Conservation (phyloP, 1,140 invertebrate species). For the Diabrotica undecimpunctata region DNA sequence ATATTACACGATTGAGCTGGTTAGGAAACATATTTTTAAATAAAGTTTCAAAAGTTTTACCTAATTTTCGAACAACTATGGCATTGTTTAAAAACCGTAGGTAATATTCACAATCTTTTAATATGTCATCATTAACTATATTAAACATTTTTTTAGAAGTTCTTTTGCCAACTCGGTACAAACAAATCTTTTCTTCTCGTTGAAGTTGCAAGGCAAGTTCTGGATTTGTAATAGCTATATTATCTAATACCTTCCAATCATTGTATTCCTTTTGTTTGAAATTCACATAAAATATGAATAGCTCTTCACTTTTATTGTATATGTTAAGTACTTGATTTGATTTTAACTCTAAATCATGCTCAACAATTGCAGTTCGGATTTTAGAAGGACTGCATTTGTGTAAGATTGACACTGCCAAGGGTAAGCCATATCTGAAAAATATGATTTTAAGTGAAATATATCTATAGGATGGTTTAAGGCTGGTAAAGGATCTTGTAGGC, state of each 20-base stretch:
- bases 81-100: conserved; percentile 3
- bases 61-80: conserved; percentile 10
- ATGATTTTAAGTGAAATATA: neutral
- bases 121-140: conserved; percentile 15
- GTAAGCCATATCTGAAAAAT: conserved; percentile 19
- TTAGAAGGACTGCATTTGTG: conserved; percentile 17
- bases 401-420: conserved; percentile 13
- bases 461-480: too few relatives aligned
- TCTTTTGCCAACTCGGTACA: conserved; percentile 11
- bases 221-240: conserved; percentile 16
- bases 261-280: neutral
- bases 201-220: conserved; percentile 5
- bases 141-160: conserved; percentile 17
- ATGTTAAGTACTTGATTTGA: conserved; percentile 18
- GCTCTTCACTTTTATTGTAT: conserved; percentile 17
- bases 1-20: neutral
- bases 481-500: too few relatives aligned
- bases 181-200: conserved; percentile 6
- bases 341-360: conserved; percentile 9
- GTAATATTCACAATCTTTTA: conserved; percentile 4
- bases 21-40: conserved; percentile 10
- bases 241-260: conserved; percentile 16
- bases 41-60: conserved; percentile 1
- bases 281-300: conserved; percentile 20
- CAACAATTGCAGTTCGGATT: conserved; percentile 12